Base-by-base conservation (phyloP, 2,797 vertebrate genomes). In the Otus scops region DNA sequence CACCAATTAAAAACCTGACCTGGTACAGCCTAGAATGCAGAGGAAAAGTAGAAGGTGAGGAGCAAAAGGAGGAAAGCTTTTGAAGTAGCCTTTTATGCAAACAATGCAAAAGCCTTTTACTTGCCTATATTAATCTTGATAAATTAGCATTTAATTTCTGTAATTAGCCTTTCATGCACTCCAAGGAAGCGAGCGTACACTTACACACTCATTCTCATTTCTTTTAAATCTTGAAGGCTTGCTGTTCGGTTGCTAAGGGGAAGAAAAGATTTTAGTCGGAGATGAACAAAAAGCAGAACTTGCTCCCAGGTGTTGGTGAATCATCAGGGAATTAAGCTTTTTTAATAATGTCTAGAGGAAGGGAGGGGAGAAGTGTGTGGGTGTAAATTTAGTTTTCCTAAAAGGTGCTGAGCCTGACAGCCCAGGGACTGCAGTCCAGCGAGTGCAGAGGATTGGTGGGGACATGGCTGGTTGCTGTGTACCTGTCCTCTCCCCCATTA, bases 141-240 rank as follows among this genome's bases (percentile, higher is more conserved):
- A 94, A 95, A 95, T 96, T 94, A 95, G 77, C 95, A 95, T 96
- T 96, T 95, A 93, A 95, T 97, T 95, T 96, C 93, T 93, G 88
- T 90, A 95, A 94, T 96, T 96, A 96, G 93, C 88, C 63, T 77
- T 95, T 95, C 94, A 87, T 28, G 74, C 41, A 80, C 74, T 88
- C 67, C 22, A 28, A 94, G 94, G 90, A 85, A 90, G 77, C 1
- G 0, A 96, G 74, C 7, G 0, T 24, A 87, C 67, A 28, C 80
- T 96, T 92, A 50, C 70, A 93, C 59, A 26, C 86, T 91, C 74
- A 1, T 67, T 92, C 84, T 67, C 1, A 5, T 79, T 89, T 48
- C 83, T 94, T 92, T 92, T 67, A 53, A 70, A 65, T 67, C 85
- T 38, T 82, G 83, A 81, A 96, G 88, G 45, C 63, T 88, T 93